These are phyloP conservation scores for Apotomis betuletana DNA, from an alignment of 2,888 invertebrate genomes.

Conservation along the genomic window DNA sequence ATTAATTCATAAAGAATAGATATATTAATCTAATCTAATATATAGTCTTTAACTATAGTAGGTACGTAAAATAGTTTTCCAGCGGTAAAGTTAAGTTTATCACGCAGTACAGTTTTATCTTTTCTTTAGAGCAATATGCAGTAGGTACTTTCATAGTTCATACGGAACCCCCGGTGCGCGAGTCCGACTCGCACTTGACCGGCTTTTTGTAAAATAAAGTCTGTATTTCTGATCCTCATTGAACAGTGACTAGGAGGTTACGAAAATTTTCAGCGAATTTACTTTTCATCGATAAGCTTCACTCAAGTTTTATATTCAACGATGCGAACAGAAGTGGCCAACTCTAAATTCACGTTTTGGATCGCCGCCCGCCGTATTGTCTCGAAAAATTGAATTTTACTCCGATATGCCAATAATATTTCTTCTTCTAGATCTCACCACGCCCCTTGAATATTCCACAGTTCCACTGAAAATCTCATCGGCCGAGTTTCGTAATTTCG, in stretches of 20 bases:
- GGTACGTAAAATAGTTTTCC: too few relatives aligned
- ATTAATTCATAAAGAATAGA: too few relatives aligned
- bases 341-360: slow-evolving; percentile 38
- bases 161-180: too few relatives aligned
- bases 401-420: slow-evolving; percentile 42
- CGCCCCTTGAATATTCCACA: slow-evolving; percentile 29
- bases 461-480: slow-evolving; percentile 29
- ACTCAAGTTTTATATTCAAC: slow-evolving; percentile 13
- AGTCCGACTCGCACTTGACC: too few relatives aligned
- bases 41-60: too few relatives aligned
- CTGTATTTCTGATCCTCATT: not conserved
- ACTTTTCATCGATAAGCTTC: slow-evolving; percentile 11
- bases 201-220: not conserved
- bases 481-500: slow-evolving; percentile 37
- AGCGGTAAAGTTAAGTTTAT: too few relatives aligned
- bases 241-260: not conserved
- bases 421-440: slow-evolving; percentile 27
- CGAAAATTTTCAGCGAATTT: not conserved
- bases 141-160: too few relatives aligned
- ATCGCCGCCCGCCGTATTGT: slow-evolving; percentile 43
- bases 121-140: too few relatives aligned
- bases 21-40: too few relatives aligned
- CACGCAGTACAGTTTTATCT: too few relatives aligned
- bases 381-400: slow-evolving; percentile 46
- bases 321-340: slow-evolving; percentile 23